phyloP scores from a whole-genome alignment of 1,140 invertebrate species.

The Wasmannia auropunctata region DNA sequence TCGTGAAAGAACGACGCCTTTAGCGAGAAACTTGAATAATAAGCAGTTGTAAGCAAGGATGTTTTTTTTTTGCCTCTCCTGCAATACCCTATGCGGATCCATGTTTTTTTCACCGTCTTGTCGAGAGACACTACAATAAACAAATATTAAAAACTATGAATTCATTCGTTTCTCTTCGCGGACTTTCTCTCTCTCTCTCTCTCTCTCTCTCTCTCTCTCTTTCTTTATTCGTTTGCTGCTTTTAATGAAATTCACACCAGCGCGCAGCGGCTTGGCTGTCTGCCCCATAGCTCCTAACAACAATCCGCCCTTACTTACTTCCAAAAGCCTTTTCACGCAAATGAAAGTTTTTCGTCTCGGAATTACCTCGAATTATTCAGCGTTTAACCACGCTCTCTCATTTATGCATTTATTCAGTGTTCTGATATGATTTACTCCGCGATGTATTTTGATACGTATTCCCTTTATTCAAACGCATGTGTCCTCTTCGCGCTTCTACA shows the following conservation, averaged over 20 bases:
- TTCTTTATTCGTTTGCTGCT: constrained; percentile 30
- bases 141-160: constrained; percentile 79
- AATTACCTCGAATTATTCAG: constrained; percentile 57
- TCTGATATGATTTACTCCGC: constrained; percentile 39
- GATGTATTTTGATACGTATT: constrained; percentile 41
- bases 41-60: constrained; percentile 45
- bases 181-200: neutral
- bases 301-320: constrained; percentile 26
- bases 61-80: constrained; percentile 37
- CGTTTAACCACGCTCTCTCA: constrained; percentile 43
- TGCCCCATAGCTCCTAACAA: constrained; percentile 32
- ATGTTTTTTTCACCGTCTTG: constrained; percentile 23
- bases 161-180: constrained; percentile 67
- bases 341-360: constrained; percentile 60
- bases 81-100: neutral
- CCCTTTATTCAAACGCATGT: neutral
- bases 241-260: constrained; percentile 76
- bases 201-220: constrained; percentile 12
- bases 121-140: constrained; percentile 63
- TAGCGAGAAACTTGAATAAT: constrained; percentile 56
- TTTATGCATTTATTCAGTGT: constrained; percentile 60
- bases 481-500: neutral
- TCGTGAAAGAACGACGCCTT: constrained; percentile 41
- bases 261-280: constrained; percentile 14
- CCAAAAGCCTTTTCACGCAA: constrained; percentile 1